phyloP scores from a whole-genome alignment of 2,888 invertebrate species.

The Margaritifera margaritifera region DNA sequence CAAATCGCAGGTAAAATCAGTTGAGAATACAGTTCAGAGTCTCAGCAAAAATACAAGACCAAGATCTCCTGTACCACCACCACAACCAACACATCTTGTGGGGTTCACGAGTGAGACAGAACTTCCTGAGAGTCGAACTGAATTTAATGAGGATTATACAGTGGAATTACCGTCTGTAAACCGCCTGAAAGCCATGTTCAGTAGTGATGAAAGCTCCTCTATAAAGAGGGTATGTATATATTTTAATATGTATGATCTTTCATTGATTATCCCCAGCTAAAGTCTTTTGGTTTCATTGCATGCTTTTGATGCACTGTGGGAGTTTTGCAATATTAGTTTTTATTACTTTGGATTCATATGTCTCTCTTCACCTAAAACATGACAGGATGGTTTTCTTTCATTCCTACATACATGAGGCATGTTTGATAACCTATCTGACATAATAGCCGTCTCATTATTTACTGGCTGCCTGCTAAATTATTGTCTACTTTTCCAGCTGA shows the following conservation, averaged over 20 bases:
- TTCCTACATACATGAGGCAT: too few relatives aligned
- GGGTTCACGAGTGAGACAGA: conserved; percentile 56
- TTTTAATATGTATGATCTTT: conserved; percentile 1
- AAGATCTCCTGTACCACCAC: conserved; percentile 28
- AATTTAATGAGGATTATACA: conserved; percentile 54
- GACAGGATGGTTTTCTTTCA: too few relatives aligned
- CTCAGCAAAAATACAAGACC: conserved; percentile 48
- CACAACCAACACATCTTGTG: conserved; percentile 34
- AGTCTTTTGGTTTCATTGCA: conserved; percentile 1
- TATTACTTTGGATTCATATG: too few relatives aligned
- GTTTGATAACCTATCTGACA: too few relatives aligned
- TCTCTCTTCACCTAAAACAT: too few relatives aligned
- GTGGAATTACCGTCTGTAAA: conserved; percentile 65
- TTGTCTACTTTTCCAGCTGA: too few relatives aligned
- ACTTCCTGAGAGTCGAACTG: conserved; percentile 59
- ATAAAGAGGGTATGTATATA: conserved; percentile 51
- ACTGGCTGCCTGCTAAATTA: too few relatives aligned
- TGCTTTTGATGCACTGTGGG: neutral
- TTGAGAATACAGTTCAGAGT: conserved; percentile 15
- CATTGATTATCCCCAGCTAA: neutral
- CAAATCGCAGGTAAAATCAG: too few relatives aligned
- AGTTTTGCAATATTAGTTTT: too few relatives aligned
- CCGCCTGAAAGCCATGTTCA: conserved; percentile 61
- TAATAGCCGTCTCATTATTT: too few relatives aligned
- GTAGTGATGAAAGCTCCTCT: conserved; percentile 34